Percentiles rank a stretch among this genome's conserved stretches.
Conservation (phyloP, 2,113 vertebrate genomes). For the Actenoides lindsayi region DNA sequence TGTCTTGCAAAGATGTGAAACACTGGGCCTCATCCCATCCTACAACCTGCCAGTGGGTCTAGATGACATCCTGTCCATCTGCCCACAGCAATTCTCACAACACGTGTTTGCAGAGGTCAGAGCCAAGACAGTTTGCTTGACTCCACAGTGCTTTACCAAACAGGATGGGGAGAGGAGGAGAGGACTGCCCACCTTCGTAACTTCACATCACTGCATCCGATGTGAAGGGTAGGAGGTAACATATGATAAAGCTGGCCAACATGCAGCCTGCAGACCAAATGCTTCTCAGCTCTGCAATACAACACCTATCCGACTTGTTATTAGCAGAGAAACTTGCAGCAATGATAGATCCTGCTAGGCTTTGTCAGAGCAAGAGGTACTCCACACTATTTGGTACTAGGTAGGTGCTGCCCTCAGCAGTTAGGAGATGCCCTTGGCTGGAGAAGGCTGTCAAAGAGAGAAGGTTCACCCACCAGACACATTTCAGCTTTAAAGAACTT, state of each 20-base stretch:
- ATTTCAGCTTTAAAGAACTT: background rate
- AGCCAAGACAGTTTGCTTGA: background rate
- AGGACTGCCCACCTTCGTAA: background rate
- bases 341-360: background rate
- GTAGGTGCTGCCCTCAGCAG: background rate
- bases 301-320: rapidly evolving
- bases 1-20: background rate
- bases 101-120: background rate
- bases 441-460: background rate
- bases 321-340: background rate
- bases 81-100: background rate
- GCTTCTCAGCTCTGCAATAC: background rate
- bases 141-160: background rate
- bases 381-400: background rate
- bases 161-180: background rate
- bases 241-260: background rate
- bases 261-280: background rate
- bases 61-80: background rate
- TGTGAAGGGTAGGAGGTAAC: rapidly evolving
- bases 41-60: background rate
- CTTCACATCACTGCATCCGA: background rate
- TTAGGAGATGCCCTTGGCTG: background rate
- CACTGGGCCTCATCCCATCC: background rate
- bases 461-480: background rate
- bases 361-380: background rate